Evolutionary conservation across 2,888 invertebrate genomes (phyloP).

Genomic region (Ptychoptera contaminata): DNA sequence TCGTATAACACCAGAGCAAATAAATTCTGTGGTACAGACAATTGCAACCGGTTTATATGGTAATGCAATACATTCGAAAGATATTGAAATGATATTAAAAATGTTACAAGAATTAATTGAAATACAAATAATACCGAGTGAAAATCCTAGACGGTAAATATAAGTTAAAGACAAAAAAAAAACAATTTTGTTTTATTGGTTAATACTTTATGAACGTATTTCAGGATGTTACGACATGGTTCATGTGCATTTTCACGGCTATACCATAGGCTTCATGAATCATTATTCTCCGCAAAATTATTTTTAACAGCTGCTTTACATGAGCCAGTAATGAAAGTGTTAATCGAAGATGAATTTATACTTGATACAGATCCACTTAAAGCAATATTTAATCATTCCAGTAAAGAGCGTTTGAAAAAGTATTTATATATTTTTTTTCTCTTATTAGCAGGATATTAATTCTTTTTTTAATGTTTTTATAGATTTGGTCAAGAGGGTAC

Average conservation of each 20-base stretch:
- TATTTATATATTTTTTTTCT: slow-evolving; percentile 16
- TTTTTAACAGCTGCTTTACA: slow-evolving; percentile 87
- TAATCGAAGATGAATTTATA: slow-evolving; percentile 82
- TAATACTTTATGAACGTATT: slow-evolving; percentile 13
- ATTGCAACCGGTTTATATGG: slow-evolving; percentile 51
- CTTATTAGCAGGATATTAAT: not conserved
- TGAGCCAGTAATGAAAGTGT: slow-evolving; percentile 76
- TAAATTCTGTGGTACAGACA: slow-evolving; percentile 25
- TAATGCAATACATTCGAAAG: slow-evolving; percentile 57
- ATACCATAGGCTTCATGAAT: slow-evolving; percentile 79
- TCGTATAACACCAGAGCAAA: slow-evolving; percentile 21
- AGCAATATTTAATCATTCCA: slow-evolving; percentile 31
- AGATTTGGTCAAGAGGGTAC: slow-evolving; percentile 67
- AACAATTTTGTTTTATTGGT: not conserved
- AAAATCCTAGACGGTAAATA: slow-evolving; percentile 43
- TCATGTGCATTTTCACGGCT: slow-evolving; percentile 76
- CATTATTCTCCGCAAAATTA: slow-evolving; percentile 76
- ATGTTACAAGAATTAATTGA: slow-evolving; percentile 50
- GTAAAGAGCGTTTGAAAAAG: slow-evolving; percentile 39
- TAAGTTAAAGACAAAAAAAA: slow-evolving; percentile 1
- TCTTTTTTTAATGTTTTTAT: slow-evolving; percentile 14
- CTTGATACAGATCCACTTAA: slow-evolving; percentile 86
- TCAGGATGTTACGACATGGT: slow-evolving; percentile 62
- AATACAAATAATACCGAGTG: slow-evolving; percentile 51
- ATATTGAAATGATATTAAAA: slow-evolving; percentile 49